Base-by-base conservation (phyloP, 2,797 vertebrate genomes). In the Xerus rutilus region DNA sequence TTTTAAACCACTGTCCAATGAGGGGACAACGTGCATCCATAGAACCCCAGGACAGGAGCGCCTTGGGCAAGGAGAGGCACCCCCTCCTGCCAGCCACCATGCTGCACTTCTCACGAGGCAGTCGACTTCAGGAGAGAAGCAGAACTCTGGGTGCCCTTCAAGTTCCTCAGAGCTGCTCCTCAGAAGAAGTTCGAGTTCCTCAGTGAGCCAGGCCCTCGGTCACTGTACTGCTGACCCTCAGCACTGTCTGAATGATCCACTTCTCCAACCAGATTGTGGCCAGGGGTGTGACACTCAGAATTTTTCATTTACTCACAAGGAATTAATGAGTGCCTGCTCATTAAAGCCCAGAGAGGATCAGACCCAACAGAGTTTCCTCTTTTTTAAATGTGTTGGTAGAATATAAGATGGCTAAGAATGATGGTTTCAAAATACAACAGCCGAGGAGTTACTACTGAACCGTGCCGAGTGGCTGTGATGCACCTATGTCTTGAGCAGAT, bases 41-140 rank as follows among this genome's bases (percentile, higher is more conserved):
- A 96, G 59, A 96, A 94, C 52, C 88, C 3, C 17, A 54, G 74
- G 18, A 47, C 17, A 21, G 73, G 69, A 81, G 39, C 17, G 85
- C 84, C 92, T 81, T 89, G 67, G 73, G 78, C 81, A 39, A 18
- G 64, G 1, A 70, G 77, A 96, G 25, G n/a, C 93, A 86, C 94
- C 87, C 65, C 52, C 82, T 49, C 47, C 62, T 8, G 76, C 84
- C 49, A 3, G 23, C 9, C 82, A 77, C 95, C 73, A 96, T 54
- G 45, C 67, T 70, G 35, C 70, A 43, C 20, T 91, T 52, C 23
- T 92, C 43, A 14, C 69, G 54, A 93, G 18, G 92, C 10, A 67
- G 23, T 4, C 43, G 45, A 35, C 17, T 86, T 77, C 35, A 32
- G 10, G 62, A 52, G 67, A 32, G 4, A 3, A 54, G 93, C 49